Evolutionary conservation across 2,888 invertebrate genomes (phyloP), one percentile per base, ranked within the genome.

Genomic region (Dicyrtoma fusca): DNA sequence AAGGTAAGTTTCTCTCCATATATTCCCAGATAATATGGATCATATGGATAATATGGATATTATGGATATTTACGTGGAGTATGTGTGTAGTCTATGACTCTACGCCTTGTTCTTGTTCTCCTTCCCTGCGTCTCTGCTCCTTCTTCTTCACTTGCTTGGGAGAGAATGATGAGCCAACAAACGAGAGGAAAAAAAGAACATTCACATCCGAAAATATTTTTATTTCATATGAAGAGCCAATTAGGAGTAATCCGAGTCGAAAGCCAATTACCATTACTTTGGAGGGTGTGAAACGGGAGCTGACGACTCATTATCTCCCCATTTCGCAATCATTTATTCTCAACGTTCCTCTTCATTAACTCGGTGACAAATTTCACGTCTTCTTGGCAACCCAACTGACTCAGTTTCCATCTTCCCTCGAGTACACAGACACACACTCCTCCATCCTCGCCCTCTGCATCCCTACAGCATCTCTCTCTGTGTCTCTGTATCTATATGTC

Each of bases 241-340:
- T 80, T 80, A 80, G 80, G 77, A 79, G 80, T 80, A 80, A 80
- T 80, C 74, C 75, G 80, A 80, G 80, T 76, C 73, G 78, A 75
- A 74, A 78, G 79, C 78, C 80, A 80, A 80, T 80, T 80, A 80
- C 77, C 78, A 76, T 71, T 76, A 75, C 76, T 72, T 34, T 64
- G 64, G 64, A 73, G 78, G 79, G 79, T 79, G 79, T 80, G 79
- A 80, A 80, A 77, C 76, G 76, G 74, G 77, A 80, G 76, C 76
- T 77, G 76, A 76, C 73, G 77, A 79, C 79, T 80, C 80, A 80
- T 80, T 80, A 80, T 80, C 80, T 80, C 77, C 77, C 79, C 77
- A 80, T 80, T 80, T 80, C 77, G 77, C 80, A 79, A 80, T 79
- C 79, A 80, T 80, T 80, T 80, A 80, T 80, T 76, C 76, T 77